Evolutionary conservation across 2,888 invertebrate genomes (phyloP), one percentile per base, ranked within the genome.

Genomic region (Ectemnius cavifrons): DNA sequence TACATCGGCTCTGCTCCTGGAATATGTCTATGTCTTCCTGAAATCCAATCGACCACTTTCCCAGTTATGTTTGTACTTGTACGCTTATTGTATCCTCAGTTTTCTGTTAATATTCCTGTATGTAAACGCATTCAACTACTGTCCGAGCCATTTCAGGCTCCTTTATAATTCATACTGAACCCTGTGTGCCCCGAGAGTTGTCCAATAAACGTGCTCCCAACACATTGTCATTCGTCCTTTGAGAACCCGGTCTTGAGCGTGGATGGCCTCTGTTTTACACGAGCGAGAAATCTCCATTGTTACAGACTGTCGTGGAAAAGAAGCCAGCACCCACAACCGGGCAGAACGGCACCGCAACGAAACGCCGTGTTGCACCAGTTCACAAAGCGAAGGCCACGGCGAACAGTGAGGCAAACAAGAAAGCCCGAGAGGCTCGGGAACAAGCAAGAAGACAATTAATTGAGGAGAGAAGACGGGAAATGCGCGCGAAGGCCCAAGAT

Each of bases 361-460:
- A 89, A 81, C 88, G 89, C 52, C 88, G 90, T 13, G 81, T 79
- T 52, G 67, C 85, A 20, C 63, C 85, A 3, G 74, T 81, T 13
- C 86, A 84, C 69, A 90, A 89, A 83, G 71, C 84, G 23, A 91
- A 90, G 73, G 75, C 87, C 28, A 84, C 87, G 18, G 84, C 85
- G 1, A 87, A 85, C 69, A 92, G 91, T 78, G 92, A 92, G 84
- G 92, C 92, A 5, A 91, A 90, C 82, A 88, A 91, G 37, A 91
- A 89, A 81, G 77, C 77, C 77, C 92, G 95, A 1, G 96, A 95
- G 87, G 93, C 94, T 0, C 84, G 90, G 5, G 94, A 93, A 80
- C 92, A 93, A 80, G 96, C 96, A 57, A 93, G 97, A 77, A 95
- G 95, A 84, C 95, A 95, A 84, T 93, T 98, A 93, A 91, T 97